Conservation (phyloP, 2,797 vertebrate genomes). For the Atherinosoma microstoma region DNA sequence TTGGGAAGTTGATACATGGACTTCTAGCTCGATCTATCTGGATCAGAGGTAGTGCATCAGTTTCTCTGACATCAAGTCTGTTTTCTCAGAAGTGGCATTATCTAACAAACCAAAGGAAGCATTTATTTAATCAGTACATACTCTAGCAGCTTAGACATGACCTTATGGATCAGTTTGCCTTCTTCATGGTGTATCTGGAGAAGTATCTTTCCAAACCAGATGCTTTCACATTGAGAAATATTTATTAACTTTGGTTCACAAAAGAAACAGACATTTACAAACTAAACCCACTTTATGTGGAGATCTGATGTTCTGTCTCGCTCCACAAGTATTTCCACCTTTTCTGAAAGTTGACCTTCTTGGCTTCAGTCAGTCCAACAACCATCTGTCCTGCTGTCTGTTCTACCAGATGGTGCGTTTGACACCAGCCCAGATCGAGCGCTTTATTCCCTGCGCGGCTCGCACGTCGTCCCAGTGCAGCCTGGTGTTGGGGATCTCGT, state of each 20-base stretch:
- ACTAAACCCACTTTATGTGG: not conserved
- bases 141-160: too few relatives aligned
- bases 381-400: not conserved
- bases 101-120: too few relatives aligned
- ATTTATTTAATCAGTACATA: too few relatives aligned
- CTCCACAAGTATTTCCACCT: too few relatives aligned
- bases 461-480: constrained; percentile 90
- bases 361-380: constrained; percentile 7
- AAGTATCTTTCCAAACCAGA: not conserved
- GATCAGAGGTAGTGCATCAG: too few relatives aligned
- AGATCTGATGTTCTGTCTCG: not conserved
- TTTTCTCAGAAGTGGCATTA: too few relatives aligned
- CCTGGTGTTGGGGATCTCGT: constrained; percentile 84
- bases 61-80: too few relatives aligned
- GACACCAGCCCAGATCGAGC: constrained; percentile 85
- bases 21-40: too few relatives aligned
- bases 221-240: constrained; percentile 7
- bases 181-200: not conserved
- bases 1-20: too few relatives aligned
- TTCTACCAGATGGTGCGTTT: constrained; percentile 85
- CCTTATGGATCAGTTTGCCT: not conserved
- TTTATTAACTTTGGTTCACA: not conserved
- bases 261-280: constrained; percentile 1
- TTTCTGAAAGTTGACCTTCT: not conserved
- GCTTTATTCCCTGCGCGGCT: constrained; percentile 84